These are phyloP conservation scores for Pseudobourletiella spinata DNA, from an alignment of 1,140 invertebrate genomes.

Conservation along the genomic window DNA sequence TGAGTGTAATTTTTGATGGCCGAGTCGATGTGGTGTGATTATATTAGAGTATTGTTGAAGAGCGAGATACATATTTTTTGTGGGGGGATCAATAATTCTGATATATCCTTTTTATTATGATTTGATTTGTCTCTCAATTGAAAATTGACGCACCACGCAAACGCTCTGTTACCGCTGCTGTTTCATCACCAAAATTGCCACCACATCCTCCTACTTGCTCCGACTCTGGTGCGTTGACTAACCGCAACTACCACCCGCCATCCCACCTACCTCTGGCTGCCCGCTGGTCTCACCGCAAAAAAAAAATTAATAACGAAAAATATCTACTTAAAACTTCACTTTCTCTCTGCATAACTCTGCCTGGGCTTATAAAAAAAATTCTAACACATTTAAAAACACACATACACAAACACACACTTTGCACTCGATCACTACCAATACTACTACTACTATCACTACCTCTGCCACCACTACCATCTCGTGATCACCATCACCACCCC, in stretches of 20 bases:
- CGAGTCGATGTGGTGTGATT: too few species aligned
- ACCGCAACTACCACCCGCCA: background rate
- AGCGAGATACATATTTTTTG: too few species aligned
- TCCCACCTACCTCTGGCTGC: background rate
- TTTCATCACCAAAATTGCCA: background rate
- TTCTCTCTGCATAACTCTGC: background rate
- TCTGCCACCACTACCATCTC: background rate
- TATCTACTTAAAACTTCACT: background rate
- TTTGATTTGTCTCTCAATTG: constrained; percentile 6
- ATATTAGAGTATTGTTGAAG: too few species aligned
- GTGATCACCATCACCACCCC: background rate
- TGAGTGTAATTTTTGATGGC: too few species aligned
- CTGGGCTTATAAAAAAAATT: background rate
- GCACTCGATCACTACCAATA: background rate
- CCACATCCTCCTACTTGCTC: background rate
- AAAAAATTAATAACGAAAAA: too few species aligned
- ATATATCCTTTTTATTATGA: too few species aligned
- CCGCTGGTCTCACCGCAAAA: too few species aligned
- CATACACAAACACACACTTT: background rate
- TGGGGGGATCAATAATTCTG: too few species aligned
- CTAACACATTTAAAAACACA: background rate
- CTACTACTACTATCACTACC: background rate
- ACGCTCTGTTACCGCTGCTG: background rate
- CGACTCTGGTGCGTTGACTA: background rate
- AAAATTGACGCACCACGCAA: constrained; percentile 1